Evolutionary conservation across 1,140 invertebrate species (phyloP).

Genomic region (Trichogramma pretiosum): DNA sequence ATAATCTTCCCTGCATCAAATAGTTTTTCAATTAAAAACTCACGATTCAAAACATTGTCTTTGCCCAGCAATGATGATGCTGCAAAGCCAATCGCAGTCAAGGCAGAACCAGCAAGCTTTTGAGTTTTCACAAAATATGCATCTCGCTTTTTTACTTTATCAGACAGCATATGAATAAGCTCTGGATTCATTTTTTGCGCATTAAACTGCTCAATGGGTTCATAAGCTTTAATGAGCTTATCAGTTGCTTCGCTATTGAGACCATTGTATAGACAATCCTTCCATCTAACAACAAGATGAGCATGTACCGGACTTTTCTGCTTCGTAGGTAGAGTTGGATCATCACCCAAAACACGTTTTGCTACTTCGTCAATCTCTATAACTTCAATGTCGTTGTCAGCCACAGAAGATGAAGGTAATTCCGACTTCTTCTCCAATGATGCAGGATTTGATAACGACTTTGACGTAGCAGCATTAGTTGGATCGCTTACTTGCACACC

Average conservation of each 20-base stretch:
- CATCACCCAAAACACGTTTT: not conserved
- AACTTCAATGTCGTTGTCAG: no score
- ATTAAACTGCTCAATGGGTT: not conserved
- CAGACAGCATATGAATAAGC: not conserved
- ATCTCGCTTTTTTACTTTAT: slow-evolving; percentile 7
- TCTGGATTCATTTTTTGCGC: slow-evolving; percentile 2
- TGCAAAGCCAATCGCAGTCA: not conserved
- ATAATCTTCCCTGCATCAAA: slow-evolving; percentile 3
- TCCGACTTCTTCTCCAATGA: no score
- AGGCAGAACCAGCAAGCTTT: not conserved
- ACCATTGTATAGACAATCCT: not conserved
- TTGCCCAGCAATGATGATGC: not conserved
- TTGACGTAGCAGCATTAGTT: no score
- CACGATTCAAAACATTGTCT: not conserved
- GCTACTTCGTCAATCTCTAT: not conserved
- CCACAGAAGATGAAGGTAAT: no score
- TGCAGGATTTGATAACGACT: no score
- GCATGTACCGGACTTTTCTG: not conserved
- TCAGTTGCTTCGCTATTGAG: not conserved
- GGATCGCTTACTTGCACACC: no score
- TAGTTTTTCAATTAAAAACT: not conserved
- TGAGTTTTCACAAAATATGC: slow-evolving; percentile 2
- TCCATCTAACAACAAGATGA: not conserved
- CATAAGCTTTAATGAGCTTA: not conserved
- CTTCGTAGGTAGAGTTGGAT: not conserved